Conservation (phyloP, 2,797 vertebrate genomes). For the Xenops minutus region DNA sequence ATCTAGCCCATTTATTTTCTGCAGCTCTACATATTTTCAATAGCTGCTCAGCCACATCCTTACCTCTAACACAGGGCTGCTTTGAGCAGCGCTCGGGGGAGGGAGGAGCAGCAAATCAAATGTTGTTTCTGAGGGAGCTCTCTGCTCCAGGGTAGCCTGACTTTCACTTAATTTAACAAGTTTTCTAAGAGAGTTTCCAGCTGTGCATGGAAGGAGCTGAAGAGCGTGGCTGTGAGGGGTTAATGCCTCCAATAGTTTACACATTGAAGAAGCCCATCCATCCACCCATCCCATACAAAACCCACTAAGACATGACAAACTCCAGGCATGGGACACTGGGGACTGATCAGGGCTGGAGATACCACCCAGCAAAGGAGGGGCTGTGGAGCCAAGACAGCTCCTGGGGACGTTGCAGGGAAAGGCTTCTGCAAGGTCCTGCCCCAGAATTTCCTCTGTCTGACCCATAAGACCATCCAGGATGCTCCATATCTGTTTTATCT, state of each 20-base stretch:
- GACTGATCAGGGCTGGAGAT: background rate
- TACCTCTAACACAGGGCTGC: conserved; percentile 68
- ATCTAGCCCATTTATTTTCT: conserved; percentile 62
- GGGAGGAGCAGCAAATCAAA: conserved; percentile 58
- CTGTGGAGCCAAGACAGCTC: background rate
- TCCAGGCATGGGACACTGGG: background rate
- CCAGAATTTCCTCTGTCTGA: background rate
- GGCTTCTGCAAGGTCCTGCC: fast-evolving
- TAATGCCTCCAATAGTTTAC: background rate
- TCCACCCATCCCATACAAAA: background rate
- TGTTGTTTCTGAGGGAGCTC: conserved; percentile 62
- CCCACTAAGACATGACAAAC: background rate
- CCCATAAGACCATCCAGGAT: background rate
- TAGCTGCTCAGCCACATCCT: conserved; percentile 70
- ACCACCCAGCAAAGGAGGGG: background rate
- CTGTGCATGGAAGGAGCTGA: background rate
- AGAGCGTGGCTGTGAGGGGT: fast-evolving
- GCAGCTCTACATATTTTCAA: conserved; percentile 72
- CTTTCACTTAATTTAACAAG: conserved; percentile 47
- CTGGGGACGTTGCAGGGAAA: background rate
- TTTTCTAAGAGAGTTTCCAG: conserved; percentile 62
- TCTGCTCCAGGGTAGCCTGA: conserved; percentile 31
- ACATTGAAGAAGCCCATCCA: background rate
- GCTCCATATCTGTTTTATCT: background rate
- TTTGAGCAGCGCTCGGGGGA: conserved; percentile 40